A percentile compares a stretch with the other conserved stretches of the same genome.
Conservation (phyloP, 2,113 vertebrate species). For the Pholis gunnellus region DNA sequence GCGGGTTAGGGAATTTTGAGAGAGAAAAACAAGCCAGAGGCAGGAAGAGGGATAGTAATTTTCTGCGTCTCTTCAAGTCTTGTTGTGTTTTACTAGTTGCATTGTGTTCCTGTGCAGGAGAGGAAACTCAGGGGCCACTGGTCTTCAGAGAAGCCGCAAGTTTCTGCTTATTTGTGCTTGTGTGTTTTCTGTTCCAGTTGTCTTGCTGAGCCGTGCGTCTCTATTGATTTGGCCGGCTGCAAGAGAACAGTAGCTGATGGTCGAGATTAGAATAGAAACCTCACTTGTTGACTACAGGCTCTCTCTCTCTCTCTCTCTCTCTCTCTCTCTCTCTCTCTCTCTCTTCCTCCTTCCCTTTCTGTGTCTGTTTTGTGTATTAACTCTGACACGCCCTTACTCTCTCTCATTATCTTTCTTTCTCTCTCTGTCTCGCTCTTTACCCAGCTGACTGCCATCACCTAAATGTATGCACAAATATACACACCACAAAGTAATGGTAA, state of each 20-base stretch:
- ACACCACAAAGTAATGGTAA: not conserved
- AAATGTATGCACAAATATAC: not conserved
- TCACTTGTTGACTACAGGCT: conserved; percentile 53
- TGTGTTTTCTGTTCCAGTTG: conserved; percentile 55
- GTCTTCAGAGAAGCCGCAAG: conserved; percentile 46
- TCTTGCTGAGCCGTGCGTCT: conserved; percentile 54
- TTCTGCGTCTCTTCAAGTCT: conserved; percentile 21
- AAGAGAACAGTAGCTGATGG: conserved; percentile 63
- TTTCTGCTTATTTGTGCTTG: conserved; percentile 48
- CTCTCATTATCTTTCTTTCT: conserved; percentile 17
- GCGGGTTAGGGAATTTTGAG: conserved; percentile 33
- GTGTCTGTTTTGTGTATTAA: conserved; percentile 18
- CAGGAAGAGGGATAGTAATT: conserved; percentile 14
- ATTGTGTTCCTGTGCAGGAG: conserved; percentile 35
- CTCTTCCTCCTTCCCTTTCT: not conserved
- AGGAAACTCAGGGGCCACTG: conserved; percentile 40
- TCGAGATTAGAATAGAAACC: conserved; percentile 69
- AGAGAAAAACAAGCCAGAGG: conserved; percentile 39
- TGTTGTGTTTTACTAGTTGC: conserved; percentile 46
- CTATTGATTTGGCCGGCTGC: conserved; percentile 68
- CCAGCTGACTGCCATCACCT: not conserved
- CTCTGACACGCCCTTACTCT: conserved; percentile 12
- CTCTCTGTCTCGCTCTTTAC: not conserved
- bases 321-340: conserved; percentile 9
- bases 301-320: not conserved